Evolutionary conservation across 2,888 invertebrate genomes (phyloP).

Genomic region (Cactoblastis cactorum): DNA sequence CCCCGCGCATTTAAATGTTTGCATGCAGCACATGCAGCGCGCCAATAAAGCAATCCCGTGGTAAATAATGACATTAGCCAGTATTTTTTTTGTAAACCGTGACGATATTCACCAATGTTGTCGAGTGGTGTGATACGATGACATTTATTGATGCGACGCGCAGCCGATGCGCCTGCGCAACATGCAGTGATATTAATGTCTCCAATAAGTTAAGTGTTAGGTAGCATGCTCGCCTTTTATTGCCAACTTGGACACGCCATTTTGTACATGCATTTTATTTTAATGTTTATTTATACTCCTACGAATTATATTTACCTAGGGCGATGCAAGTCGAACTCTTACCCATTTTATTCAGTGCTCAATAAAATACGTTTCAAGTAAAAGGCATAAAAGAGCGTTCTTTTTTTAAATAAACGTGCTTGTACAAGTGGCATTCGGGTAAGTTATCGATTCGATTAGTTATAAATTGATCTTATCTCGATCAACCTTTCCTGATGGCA

Average conservation of each 20-base stretch:
- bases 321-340: neutral
- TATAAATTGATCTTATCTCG: constrained; percentile 9
- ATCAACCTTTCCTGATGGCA: constrained; percentile 8
- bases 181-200: constrained; percentile 16
- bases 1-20: constrained; percentile 60
- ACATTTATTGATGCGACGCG: constrained; percentile 31
- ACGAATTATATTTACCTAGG: constrained; percentile 2
- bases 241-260: constrained; percentile 10
- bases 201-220: constrained; percentile 15
- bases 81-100: constrained; percentile 48
- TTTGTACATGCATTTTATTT: constrained; percentile 3
- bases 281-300: constrained; percentile 7
- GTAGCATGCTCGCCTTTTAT: constrained; percentile 12
- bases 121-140: constrained; percentile 36
- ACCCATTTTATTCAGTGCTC: neutral
- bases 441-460: constrained; percentile 5
- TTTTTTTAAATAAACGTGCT: neutral
- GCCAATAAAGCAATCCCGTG: constrained; percentile 56
- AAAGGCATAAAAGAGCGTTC: neutral
- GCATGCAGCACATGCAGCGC: constrained; percentile 49
- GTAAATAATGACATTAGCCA: constrained; percentile 66
- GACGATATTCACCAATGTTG: constrained; percentile 45
- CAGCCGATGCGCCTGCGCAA: constrained; percentile 6
- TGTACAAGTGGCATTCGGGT: neutral
- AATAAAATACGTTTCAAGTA: neutral